These are phyloP conservation scores for Podocnemis expansa DNA, from an alignment of 2,113 vertebrate genomes.

Conservation along the genomic window DNA sequence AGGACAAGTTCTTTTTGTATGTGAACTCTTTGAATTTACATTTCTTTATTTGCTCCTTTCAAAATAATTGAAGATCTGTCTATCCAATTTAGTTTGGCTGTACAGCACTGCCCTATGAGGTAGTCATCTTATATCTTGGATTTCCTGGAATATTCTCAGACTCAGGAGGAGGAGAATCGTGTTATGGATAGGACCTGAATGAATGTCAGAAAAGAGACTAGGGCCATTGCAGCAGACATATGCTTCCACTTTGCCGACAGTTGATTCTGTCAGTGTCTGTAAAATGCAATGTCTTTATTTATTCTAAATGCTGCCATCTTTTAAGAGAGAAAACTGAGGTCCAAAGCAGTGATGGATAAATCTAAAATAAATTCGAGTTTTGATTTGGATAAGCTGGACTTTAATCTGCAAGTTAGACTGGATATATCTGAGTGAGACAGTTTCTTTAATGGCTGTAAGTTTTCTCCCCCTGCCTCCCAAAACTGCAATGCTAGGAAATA, in stretches of 20 bases:
- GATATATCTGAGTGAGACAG: not conserved
- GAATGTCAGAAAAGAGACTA: not conserved
- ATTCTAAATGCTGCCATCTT: not conserved
- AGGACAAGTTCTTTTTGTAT: not conserved
- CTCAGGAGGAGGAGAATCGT: not conserved
- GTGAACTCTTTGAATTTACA: not conserved
- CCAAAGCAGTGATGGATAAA: not conserved
- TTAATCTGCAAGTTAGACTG: not conserved
- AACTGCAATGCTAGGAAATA: not conserved
- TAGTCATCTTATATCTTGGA: not conserved
- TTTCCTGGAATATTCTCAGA: not conserved
- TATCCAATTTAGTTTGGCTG: not conserved
- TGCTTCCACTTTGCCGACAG: not conserved
- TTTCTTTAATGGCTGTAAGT: not conserved
- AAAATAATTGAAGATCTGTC: not conserved
- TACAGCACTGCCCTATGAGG: not conserved
- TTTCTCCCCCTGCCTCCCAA: not conserved
- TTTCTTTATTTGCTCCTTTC: not conserved
- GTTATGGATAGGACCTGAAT: not conserved
- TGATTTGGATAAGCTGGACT: not conserved
- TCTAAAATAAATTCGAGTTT: not conserved
- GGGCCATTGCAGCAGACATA: not conserved
- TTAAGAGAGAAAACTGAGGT: not conserved
- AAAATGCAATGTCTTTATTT: conserved; percentile 5
- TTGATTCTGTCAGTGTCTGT: not conserved